Evolutionary conservation across 2,113 vertebrate species (phyloP), one percentile per base, ranked within the genome.

Genomic region (Sterna hirundo): DNA sequence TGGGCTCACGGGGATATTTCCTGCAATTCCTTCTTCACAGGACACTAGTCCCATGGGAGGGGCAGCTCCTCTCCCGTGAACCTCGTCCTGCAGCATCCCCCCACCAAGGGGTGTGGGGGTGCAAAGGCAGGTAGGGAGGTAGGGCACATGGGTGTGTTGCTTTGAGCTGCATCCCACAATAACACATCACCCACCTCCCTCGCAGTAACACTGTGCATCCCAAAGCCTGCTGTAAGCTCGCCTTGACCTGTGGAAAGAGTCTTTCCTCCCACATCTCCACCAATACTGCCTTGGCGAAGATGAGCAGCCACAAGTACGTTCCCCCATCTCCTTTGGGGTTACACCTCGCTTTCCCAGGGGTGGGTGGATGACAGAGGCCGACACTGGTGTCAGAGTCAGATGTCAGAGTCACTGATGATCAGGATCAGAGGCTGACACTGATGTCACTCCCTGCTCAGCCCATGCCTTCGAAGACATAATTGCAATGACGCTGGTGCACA

Each of bases 151-250:
- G 19, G 9, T 2, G 1, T 0, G 15, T 21, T 65, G 54, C 32
- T 76, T 58, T 51, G 55, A 65, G 16, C 44, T 26, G 15, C 40
- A 29, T 34, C 72, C 38, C 61, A 30, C 60, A 38, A 5, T 22
- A 23, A 70, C 0, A 1, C 38, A 32, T 27, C 62, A 6, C 13
- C 30, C 4, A 1, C 46, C 52, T 71, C 36, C 68, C 46, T 66
- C 3, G 1, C 11, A 14, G 29, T 11, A 34, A 22, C 2, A 2
- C 29, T 15, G 27, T 0, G 0, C 1, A 0, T 34, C 57, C 52
- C 70, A 62, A 57, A 91, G 52, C 36, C 57, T 1, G 3, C 68
- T 29, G 68, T 40, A n/a, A 71, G 46, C 64, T 78, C 40, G 20
- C 30, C 6, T 32, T 42, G 36, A 51, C 29, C 61, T 55, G n/a